These are phyloP conservation scores for Mastigias papua DNA, from an alignment of 30 jellyfish, hydroid and myxozoan genomes.

Conservation along the genomic window DNA sequence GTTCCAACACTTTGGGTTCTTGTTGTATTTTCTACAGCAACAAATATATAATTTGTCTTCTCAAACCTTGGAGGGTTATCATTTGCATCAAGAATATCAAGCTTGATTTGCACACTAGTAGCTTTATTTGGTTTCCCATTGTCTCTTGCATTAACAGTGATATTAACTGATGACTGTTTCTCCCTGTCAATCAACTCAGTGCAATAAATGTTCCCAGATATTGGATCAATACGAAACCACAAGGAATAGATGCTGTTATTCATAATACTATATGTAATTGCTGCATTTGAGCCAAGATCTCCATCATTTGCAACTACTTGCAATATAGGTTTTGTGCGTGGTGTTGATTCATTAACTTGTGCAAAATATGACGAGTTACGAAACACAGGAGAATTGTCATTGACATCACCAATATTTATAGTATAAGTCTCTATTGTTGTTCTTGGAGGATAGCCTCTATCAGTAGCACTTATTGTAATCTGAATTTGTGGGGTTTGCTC, in stretches of 20 bases:
- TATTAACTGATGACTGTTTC: constrained; percentile 6
- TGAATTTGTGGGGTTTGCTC: constrained; percentile 72
- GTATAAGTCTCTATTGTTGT: constrained; percentile 10
- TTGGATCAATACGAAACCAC: constrained; percentile 71
- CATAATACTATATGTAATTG: constrained; percentile 43
- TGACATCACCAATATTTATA: constrained; percentile 85
- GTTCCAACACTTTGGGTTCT: constrained; percentile 74
- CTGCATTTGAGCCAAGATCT: constrained; percentile 83
- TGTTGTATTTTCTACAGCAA: constrained; percentile 73
- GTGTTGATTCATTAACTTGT: constrained; percentile 74
- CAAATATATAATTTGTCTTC: constrained; percentile 31
- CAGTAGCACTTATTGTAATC: constrained; percentile 70
- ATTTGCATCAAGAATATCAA: constrained; percentile 80
- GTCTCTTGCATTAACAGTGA: constrained; percentile 81
- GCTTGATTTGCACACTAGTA: constrained; percentile 16
- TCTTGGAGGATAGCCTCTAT: constrained; percentile 79
- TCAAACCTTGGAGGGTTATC: constrained; percentile 85
- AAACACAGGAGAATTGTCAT: constrained; percentile 90
- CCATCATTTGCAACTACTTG: constrained; percentile 74
- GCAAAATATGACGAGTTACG: constrained; percentile 40
- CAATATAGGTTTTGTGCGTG: constrained; percentile 50
- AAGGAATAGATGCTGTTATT: constrained; percentile 37
- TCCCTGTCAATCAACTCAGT: constrained; percentile 73
- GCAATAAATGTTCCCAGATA: constrained; percentile 56
- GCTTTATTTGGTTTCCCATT: constrained; percentile 71